Evolutionary conservation across 53 echinoderm and acorn worm genomes (phyloP).

Genomic region (Paracentrotus lividus): DNA sequence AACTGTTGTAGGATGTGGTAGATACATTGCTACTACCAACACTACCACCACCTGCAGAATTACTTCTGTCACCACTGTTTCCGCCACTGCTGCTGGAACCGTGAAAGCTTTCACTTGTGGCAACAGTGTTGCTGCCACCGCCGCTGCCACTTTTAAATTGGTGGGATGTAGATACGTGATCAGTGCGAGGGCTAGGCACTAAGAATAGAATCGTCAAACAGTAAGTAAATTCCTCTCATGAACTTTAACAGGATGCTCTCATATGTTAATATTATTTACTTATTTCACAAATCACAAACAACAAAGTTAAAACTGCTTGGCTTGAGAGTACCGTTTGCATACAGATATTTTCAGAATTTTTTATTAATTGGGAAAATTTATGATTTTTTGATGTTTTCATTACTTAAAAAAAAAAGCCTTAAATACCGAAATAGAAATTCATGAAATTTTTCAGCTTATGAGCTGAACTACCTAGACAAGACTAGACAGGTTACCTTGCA

Average conservation of each 20-base stretch:
- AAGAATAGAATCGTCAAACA: neutral
- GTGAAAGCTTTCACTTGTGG: neutral
- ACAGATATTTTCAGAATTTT: neutral
- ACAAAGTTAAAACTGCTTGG: neutral
- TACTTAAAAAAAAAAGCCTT: no score
- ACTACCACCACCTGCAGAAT: slow-evolving; percentile 38
- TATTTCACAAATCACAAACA: neutral
- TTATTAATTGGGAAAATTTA: neutral
- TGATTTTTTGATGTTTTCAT: neutral
- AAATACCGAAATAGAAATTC: no score
- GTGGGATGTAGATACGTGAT: slow-evolving; percentile 6
- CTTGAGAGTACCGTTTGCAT: no score
- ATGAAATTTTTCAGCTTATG: neutral
- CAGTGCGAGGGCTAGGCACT: slow-evolving; percentile 46
- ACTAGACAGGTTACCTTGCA: slow-evolving; percentile 37
- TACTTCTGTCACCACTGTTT: neutral
- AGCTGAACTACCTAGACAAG: neutral
- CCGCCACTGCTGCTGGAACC: slow-evolving; percentile 7
- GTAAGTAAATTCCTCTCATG: neutral
- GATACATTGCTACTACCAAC: slow-evolving; percentile 34
- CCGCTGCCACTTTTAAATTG: slow-evolving; percentile 39
- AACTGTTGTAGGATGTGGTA: slow-evolving; percentile 41
- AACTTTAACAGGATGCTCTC: neutral
- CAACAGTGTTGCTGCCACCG: neutral
- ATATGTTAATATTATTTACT: neutral